Base-by-base conservation (phyloP, 2,113 vertebrate genomes). In the Menura novaehollandiae region DNA sequence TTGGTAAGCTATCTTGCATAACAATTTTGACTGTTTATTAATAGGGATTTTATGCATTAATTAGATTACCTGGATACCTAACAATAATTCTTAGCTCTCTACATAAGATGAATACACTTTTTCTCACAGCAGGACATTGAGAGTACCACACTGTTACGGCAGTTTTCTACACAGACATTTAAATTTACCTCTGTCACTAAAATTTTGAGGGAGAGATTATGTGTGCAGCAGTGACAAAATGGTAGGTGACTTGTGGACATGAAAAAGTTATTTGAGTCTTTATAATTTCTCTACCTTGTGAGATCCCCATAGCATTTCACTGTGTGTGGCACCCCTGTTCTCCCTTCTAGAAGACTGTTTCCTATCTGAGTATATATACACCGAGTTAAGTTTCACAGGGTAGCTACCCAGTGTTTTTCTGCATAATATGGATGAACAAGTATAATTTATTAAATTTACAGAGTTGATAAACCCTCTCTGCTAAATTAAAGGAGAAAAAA, bases 391-490 rank as follows among this genome's bases (percentile, higher is more conserved):
- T 85, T 66, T 35, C 8, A n/a, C 15, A 51, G 13, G 5, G 2
- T 30, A 39, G 15, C 13, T 56, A 56, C 16, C 6, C 33, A 26
- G 5, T 47, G 28, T 37, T 78, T 89, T 64, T 74, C 41, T 73
- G 7, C 19, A n/a, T 46, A 19, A 74, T 39, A 60, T 32, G 18
- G 6, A 33, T 67, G 32, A 83, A 66, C 1, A 79, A 62, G 7
- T 39, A 52, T 6, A 15, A 55, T 73, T 73, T 56, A 37, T 59
- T 59, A 49, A 14, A 41, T 49, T 41, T 39, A 35, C 11, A 52
- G 15, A 59, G 1, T 8, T 3, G 9, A 55, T 18, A 46, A 10
- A 2, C 13, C 6, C 2, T 15, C 13, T 2, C 5, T 15, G 8
- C 3, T 44, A 18, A 44, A 51, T 33, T 23, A 23, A 73, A 43